These are phyloP conservation scores for Lithophane ornitopus DNA, from an alignment of 2,888 invertebrate species.

Conservation along the genomic window DNA sequence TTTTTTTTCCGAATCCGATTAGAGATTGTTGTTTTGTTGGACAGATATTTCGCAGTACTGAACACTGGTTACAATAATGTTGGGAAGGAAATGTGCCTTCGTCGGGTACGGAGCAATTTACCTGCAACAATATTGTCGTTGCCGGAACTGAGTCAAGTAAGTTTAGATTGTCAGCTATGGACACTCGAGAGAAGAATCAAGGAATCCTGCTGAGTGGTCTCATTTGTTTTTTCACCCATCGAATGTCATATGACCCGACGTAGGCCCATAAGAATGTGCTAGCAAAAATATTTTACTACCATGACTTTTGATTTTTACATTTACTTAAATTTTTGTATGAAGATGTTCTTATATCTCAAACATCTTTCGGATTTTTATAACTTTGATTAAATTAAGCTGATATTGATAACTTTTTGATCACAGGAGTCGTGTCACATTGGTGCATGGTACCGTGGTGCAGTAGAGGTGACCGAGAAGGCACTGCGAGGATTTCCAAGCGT, in stretches of 20 bases:
- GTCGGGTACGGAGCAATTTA: slow-evolving; percentile 20
- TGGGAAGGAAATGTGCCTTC: slow-evolving; percentile 43
- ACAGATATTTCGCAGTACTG: slow-evolving; percentile 52
- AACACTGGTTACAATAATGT: slow-evolving; percentile 24
- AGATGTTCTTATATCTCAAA: not conserved
- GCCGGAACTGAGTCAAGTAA: slow-evolving; percentile 49
- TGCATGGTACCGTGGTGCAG: slow-evolving; percentile 31
- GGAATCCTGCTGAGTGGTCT: not conserved
- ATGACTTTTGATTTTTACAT: no score
- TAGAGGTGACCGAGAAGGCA: slow-evolving; percentile 49
- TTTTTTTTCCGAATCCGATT: not conserved
- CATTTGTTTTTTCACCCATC: not conserved
- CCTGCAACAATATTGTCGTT: slow-evolving; percentile 47
- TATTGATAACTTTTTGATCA: no score
- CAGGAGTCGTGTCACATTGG: slow-evolving; percentile 20
- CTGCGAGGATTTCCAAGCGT: slow-evolving; percentile 12
- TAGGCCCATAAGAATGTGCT: not conserved
- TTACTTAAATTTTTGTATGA: not conserved
- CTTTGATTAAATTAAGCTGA: not conserved
- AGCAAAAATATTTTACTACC: not conserved
- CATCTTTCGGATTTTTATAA: not conserved
- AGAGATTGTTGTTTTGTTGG: not conserved
- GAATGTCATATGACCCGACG: not conserved
- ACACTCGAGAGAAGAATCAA: not conserved
- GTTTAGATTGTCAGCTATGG: not conserved